A percentile compares a stretch with the other conserved stretches of the same genome.
These are phyloP conservation scores for Brachyopa scutellaris DNA, from an alignment of 2,888 invertebrate species.

Conservation along the genomic window DNA sequence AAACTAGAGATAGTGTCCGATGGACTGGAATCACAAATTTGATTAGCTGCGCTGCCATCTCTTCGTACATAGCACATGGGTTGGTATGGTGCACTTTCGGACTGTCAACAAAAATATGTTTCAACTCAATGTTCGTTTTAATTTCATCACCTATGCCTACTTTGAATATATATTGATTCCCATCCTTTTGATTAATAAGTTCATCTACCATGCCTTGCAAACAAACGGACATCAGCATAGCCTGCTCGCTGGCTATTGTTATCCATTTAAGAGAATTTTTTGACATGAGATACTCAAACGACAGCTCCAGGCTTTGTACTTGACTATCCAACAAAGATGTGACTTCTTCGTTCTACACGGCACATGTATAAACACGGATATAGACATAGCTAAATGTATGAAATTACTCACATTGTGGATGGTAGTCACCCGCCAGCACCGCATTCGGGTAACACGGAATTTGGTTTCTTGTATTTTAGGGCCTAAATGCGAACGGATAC, in stretches of 20 bases:
- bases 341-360: constrained; percentile 44
- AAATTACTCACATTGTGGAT: constrained; percentile 85
- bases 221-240: constrained; percentile 97
- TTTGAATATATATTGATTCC: constrained; percentile 81
- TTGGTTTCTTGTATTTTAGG: constrained; percentile 89
- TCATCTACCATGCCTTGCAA: constrained; percentile 98
- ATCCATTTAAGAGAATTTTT: constrained; percentile 97
- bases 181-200: constrained; percentile 89
- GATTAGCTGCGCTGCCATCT: constrained; percentile 71
- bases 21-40: constrained; percentile 74
- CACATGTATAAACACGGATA: no score
- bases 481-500: constrained; percentile 85
- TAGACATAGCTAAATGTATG: no score
- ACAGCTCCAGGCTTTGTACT: constrained; percentile 86
- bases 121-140: no score
- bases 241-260: constrained; percentile 93
- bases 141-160: no score
- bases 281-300: constrained; percentile 96
- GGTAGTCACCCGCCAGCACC: constrained; percentile 98
- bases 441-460: constrained; percentile 97
- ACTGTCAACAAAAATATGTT: constrained; percentile 7
- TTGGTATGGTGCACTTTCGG: constrained; percentile 64
- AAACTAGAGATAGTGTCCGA: constrained; percentile 75
- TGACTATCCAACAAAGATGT: constrained; percentile 67
- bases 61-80: constrained; percentile 74